These are phyloP conservation scores for Heterotis niloticus DNA, from an alignment of 2,113 vertebrate species.

Conservation along the genomic window DNA sequence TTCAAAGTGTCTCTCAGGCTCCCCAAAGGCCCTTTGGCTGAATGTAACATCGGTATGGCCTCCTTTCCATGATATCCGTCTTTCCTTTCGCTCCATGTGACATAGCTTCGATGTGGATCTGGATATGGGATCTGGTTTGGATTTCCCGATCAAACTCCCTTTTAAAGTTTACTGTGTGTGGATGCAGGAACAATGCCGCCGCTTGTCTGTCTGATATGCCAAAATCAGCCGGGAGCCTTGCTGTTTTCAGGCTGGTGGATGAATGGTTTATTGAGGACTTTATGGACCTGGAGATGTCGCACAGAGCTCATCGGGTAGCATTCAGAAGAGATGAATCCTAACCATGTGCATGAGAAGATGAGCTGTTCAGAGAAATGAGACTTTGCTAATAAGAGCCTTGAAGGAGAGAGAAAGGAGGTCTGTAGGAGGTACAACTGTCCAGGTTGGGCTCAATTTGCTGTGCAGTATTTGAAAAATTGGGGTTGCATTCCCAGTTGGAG, in stretches of 20 bases:
- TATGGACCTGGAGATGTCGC: conserved; percentile 75
- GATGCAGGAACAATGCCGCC: background rate
- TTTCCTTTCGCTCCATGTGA: background rate
- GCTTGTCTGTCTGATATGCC: background rate
- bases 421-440: conserved; percentile 62
- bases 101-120: background rate
- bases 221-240: too few relatives aligned
- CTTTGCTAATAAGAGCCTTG: conserved; percentile 79
- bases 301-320: conserved; percentile 79
- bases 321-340: conserved; percentile 75
- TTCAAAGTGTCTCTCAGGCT: background rate
- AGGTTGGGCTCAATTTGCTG: conserved; percentile 49
- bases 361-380: conserved; percentile 70
- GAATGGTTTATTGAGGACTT: conserved; percentile 77
- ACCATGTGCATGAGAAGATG: conserved; percentile 71
- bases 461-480: conserved; percentile 57
- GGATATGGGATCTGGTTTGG: too few relatives aligned
- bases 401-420: conserved; percentile 74
- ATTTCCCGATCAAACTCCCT: too few relatives aligned
- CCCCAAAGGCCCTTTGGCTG: background rate
- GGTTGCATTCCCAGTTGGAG: conserved; percentile 48
- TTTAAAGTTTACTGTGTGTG: background rate
- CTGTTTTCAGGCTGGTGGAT: too few relatives aligned
- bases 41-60: conserved; percentile 8
- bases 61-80: background rate